Base-by-base conservation (phyloP, 2,888 invertebrate species). In the Plagodis pulveraria region DNA sequence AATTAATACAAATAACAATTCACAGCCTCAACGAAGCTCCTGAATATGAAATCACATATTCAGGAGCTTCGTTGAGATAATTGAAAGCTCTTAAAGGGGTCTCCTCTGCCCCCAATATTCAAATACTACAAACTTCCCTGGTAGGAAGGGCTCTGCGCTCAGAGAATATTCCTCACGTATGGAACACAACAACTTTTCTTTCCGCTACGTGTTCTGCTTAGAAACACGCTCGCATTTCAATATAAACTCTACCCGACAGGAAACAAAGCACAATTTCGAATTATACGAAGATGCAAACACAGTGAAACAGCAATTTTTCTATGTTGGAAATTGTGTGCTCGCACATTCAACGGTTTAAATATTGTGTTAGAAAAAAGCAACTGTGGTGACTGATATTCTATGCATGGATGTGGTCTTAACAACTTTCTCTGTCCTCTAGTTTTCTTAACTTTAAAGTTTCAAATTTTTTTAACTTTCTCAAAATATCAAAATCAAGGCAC, bases 141-240 rank as follows among this genome's bases (percentile, higher is more conserved):
- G 22, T 22, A 22, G 22, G 22, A 22, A 22, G 22, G 22, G 22
- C 22, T 46, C 58, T 53, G 52, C 45, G 36, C 52, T 53, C 43
- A 42, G 33, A 5, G 58, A 56, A 63, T 63, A 65, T 63, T 65
- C 65, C 64, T 62, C 68, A 69, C 68, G 68, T 69, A 56, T 55
- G 55, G 59, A 57, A 63, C 62, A 62, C 69, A 54, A 63, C 69
- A 66, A 67, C 64, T 69, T 69, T 64, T 61, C 62, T 62, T 58
- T 41, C 35, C 47, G 56, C 58, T 63, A 69, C 69, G 69, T 65
- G 65, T 66, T 54, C 47, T 36, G 46, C 57, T 6, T 43, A 56
- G 50, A 35, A 46, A 46, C 34, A 12, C 45, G 6, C 50, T 11
- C 5, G 8, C 57, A 33, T 54, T 45, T 44, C 7, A 60, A 62